Evolutionary conservation across 2,797 vertebrate genomes (phyloP), one percentile per base, ranked within the genome.

Genomic region (Cercopithecus diana): DNA sequence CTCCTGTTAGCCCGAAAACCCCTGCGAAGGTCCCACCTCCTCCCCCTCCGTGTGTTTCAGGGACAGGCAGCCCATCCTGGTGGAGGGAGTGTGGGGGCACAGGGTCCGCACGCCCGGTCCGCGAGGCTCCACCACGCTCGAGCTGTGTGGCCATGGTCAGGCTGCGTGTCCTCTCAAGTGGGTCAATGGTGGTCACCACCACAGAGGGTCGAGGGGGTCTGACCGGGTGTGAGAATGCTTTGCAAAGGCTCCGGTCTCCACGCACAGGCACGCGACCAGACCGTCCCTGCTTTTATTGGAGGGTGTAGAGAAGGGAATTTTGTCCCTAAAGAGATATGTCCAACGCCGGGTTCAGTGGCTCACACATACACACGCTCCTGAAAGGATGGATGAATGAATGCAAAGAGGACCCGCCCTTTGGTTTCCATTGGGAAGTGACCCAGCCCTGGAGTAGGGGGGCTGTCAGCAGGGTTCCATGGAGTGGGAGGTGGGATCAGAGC

Each of bases 201-300:
- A 61, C 19, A 0, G 64, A 24, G 55, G 11, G 10, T 39, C 20
- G 6, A 9, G 30, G n/a, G 39, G 3, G 81, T 15, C 24, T 45
- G n/a, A 36, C 5, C 2, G 33, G 33, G 50, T 1, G 4, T 45
- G 41, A 30, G 9, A 41, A 9, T 0, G 4, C 30, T 12, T 24
- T n/a, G 33, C 22, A 14, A 6, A 76, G 36, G 26, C 52, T 0
- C 24, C 1, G 6, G 73, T 1, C 5, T 55, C 11, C 52, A n/a
- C 24, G 7, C 6, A 15, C 17, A 12, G 90, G 57, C 20, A 39
- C 45, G n/a, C 5, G 0, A n/a, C 1, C 5, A 39, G 36, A 50
- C 79, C 24, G 11, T 0, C 1, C 41, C 90, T 41, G 39, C 28
- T 15, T n/a, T 39, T 64, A 5, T 12, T 26, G n/a, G 41, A 61